phyloP scores from a whole-genome alignment of 1,140 invertebrate species.

The Drosophila elegans region DNA sequence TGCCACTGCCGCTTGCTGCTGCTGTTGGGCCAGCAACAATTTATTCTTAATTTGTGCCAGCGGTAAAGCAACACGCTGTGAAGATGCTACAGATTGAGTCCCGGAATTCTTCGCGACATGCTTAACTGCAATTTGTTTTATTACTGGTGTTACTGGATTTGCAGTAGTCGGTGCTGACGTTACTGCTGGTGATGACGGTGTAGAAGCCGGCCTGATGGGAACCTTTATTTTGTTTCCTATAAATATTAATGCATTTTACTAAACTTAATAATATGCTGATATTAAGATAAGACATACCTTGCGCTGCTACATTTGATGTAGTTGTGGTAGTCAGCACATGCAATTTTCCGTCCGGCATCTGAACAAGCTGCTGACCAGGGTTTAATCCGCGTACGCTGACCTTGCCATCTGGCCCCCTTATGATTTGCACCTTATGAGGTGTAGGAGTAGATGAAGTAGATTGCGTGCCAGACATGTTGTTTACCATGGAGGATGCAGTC shows the following conservation, averaged over 20 bases:
- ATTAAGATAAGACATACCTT: constrained; percentile 41
- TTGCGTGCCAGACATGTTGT: constrained; percentile 33
- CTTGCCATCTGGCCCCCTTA: constrained; percentile 95
- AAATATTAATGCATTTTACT: not conserved
- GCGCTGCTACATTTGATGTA: constrained; percentile 70
- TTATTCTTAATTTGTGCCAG: constrained; percentile 71
- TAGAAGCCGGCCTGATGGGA: constrained; percentile 64
- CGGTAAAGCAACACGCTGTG: constrained; percentile 70
- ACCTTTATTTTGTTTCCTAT: constrained; percentile 59
- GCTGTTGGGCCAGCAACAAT: constrained; percentile 61
- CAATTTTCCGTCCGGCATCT: constrained; percentile 96
- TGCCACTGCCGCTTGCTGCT: constrained; percentile 34
- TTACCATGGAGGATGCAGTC: constrained; percentile 42
- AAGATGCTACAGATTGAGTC: constrained; percentile 38
- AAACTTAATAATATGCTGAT: not conserved
- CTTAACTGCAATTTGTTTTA: constrained; percentile 76
- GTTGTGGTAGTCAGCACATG: constrained; percentile 91
- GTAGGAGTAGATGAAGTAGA: constrained; percentile 76
- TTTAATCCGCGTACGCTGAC: constrained; percentile 95
- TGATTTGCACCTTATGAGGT: constrained; percentile 95
- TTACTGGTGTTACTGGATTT: constrained; percentile 38
- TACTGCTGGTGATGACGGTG: constrained; percentile 24
- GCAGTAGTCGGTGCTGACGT: constrained; percentile 30
- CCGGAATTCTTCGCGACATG: constrained; percentile 67
- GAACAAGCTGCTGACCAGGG: constrained; percentile 96